Conservation (phyloP, 92 coral and sea anemone species). For the Porites divaricata region DNA sequence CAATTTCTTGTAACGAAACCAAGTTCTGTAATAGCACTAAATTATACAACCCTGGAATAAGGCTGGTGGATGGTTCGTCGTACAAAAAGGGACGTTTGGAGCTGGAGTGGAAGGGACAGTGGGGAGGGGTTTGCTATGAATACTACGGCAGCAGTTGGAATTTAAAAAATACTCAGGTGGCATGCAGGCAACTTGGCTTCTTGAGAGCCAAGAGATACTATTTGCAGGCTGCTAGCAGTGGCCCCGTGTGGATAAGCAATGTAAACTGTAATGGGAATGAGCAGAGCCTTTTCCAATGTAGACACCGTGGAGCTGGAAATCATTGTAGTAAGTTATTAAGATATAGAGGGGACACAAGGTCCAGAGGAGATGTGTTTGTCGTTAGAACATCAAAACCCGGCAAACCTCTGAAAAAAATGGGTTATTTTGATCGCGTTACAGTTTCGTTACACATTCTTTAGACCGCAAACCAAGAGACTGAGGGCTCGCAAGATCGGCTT, state of each 20-base stretch:
- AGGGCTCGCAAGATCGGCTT: too few species aligned
- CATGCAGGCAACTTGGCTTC: conserved; percentile 81
- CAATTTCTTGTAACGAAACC: conserved; percentile 41
- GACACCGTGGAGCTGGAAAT: conserved; percentile 35
- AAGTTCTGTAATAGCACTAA: conserved; percentile 10
- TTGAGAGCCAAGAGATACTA: conserved; percentile 51
- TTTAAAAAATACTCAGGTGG: conserved; percentile 52
- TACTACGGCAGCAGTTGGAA: conserved; percentile 40
- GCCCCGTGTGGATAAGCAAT: conserved; percentile 52
- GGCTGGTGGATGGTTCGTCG: conserved; percentile 69
- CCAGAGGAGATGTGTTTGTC: too few species aligned
- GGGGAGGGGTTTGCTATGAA: conserved; percentile 73
- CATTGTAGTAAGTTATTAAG: too few species aligned
- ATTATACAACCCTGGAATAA: conserved; percentile 54
- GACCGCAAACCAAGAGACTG: too few species aligned
- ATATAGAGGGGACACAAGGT: too few species aligned
- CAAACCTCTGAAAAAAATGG: too few species aligned
- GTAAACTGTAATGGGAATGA: conserved; percentile 68
- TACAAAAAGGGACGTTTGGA: conserved; percentile 73
- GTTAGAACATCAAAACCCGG: too few species aligned
- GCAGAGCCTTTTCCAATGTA: conserved; percentile 48
- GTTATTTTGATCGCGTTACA: too few species aligned
- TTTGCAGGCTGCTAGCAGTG: conserved; percentile 38
- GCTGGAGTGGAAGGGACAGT: conserved; percentile 61
- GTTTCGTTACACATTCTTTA: too few species aligned